Percentiles rank a stretch among this genome's conserved stretches.
Conservation (phyloP, 2,113 vertebrate species). For the Cyanistes caeruleus region DNA sequence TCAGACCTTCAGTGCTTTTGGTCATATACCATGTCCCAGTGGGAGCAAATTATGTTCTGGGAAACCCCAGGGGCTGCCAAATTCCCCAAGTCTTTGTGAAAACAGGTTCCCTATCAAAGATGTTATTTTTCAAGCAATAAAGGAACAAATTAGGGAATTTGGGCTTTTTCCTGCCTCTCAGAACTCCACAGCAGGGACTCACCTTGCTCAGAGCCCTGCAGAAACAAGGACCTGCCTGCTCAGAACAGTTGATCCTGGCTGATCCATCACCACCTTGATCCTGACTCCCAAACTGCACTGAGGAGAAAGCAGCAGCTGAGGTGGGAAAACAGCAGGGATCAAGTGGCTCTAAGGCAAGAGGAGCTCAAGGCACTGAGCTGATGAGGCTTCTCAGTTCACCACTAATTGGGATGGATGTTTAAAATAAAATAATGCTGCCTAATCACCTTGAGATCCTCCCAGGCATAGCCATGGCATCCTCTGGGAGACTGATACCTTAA, state of each 20-base stretch:
- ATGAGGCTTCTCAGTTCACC: constrained; percentile 28
- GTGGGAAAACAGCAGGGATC: constrained; percentile 6
- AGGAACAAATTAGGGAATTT: background rate
- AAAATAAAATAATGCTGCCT: constrained; percentile 13
- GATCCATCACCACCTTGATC: background rate
- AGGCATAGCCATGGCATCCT: background rate
- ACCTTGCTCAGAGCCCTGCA: background rate
- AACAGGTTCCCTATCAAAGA: background rate
- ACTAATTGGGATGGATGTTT: background rate
- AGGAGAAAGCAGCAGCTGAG: background rate
- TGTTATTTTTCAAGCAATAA: background rate
- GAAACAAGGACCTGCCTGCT: background rate
- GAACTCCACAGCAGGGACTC: background rate
- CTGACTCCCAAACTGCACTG: background rate
- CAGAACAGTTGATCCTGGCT: background rate
- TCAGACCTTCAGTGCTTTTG: background rate
- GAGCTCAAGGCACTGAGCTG: background rate
- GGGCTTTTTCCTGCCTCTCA: background rate
- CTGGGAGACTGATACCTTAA: background rate
- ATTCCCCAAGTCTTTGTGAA: background rate
- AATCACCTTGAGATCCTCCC: background rate
- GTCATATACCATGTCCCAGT: rapidly evolving
- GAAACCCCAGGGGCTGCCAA: background rate
- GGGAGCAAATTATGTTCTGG: background rate
- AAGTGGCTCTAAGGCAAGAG: background rate